A percentile compares a stretch with the other conserved stretches of the same genome.
phyloP scores from a whole-genome alignment of 2,113 vertebrate genomes.

The Tetrao urogallus region DNA sequence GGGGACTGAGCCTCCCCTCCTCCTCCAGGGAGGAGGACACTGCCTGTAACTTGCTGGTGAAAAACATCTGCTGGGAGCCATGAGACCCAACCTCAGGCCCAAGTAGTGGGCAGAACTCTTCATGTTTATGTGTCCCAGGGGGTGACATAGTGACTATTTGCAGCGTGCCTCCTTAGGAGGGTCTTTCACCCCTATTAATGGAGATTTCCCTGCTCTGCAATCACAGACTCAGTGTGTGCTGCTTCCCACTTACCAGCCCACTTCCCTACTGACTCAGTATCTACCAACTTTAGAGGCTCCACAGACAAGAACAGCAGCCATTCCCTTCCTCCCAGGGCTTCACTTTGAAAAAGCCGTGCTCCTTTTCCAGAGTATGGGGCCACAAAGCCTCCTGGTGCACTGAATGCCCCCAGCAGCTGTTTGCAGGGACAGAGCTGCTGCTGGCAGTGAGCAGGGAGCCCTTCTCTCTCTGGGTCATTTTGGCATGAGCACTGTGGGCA shows the following conservation, averaged over 20 bases:
- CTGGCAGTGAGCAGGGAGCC: too few species aligned
- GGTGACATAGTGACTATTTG: neutral
- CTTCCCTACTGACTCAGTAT: neutral
- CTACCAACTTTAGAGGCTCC: neutral
- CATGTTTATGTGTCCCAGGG: neutral
- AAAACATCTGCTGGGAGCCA: neutral
- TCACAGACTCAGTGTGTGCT: neutral
- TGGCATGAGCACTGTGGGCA: neutral
- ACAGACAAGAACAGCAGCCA: neutral
- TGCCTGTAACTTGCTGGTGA: neutral
- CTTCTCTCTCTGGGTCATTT: neutral
- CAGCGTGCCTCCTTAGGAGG: neutral
- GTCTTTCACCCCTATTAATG: neutral
- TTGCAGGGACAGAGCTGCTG: neutral
- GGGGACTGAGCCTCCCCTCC: neutral
- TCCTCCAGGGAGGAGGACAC: neutral
- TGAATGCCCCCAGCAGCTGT: neutral
- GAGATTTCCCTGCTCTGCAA: neutral
- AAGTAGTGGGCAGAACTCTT: neutral
- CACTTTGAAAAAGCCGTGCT: neutral
- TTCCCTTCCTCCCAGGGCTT: neutral
- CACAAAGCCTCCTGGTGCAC: neutral
- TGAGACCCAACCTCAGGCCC: too few species aligned
- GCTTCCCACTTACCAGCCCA: neutral
- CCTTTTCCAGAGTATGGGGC: neutral